These are phyloP conservation scores for Oryzaephilus surinamensis DNA, from an alignment of 1,140 invertebrate genomes.

Conservation along the genomic window DNA sequence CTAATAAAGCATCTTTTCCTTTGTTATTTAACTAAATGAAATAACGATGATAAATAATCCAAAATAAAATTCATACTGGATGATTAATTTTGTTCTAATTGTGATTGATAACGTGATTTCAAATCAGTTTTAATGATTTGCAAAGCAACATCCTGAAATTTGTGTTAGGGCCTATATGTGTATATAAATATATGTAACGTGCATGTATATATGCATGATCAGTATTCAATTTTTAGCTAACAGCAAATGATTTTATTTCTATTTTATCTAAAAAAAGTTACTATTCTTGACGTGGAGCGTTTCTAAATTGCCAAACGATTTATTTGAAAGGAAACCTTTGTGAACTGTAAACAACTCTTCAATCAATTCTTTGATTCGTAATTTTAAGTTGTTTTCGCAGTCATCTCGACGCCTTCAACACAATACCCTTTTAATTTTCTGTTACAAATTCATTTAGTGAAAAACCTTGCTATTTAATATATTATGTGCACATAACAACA, in stretches of 20 bases:
- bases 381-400: constrained; percentile 24
- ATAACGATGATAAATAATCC: constrained; percentile 11
- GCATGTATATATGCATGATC: too few species aligned
- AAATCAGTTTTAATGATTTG: constrained; percentile 5
- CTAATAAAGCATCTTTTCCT: constrained; percentile 10
- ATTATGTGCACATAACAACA: too few species aligned
- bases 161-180: too few species aligned
- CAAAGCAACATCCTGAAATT: constrained; percentile 6
- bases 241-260: background rate
- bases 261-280: background rate
- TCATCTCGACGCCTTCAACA: constrained; percentile 19
- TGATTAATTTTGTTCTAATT: constrained; percentile 12
- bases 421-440: too few species aligned
- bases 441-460: too few species aligned
- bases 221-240: too few species aligned
- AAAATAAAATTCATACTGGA: constrained; percentile 8
- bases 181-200: too few species aligned
- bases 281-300: constrained; percentile 5
- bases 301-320: constrained; percentile 11
- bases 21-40: constrained; percentile 3
- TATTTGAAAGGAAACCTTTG: constrained; percentile 15
- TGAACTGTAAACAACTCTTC: constrained; percentile 20
- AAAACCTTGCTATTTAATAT: too few species aligned
- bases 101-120: constrained; percentile 9
- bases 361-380: constrained; percentile 23